These are phyloP conservation scores for Mormoops blainvillei DNA, from an alignment of 2,113 vertebrate genomes.

Conservation along the genomic window DNA sequence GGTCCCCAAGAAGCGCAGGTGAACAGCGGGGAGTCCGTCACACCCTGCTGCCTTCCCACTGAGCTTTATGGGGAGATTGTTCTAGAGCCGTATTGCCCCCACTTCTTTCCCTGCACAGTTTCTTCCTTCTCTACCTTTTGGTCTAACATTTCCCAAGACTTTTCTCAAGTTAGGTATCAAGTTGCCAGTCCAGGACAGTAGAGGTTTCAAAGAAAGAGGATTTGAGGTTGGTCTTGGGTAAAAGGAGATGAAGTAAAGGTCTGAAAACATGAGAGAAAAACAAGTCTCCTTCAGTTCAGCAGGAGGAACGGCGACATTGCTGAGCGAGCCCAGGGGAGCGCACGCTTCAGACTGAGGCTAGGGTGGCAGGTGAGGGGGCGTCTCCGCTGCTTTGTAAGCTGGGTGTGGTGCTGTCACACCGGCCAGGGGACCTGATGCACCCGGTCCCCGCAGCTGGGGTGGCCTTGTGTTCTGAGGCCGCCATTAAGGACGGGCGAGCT, in stretches of 20 bases:
- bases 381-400: background rate
- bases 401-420: background rate
- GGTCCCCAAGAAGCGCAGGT: accelerated
- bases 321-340: background rate
- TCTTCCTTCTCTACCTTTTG: background rate
- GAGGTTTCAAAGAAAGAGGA: background rate
- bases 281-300: background rate
- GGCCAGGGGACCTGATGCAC: no score
- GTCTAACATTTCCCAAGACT: background rate
- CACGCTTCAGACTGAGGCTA: background rate
- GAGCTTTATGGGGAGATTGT: background rate
- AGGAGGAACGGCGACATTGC: background rate
- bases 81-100: background rate
- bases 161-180: background rate
- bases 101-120: background rate
- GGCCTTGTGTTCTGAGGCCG: accelerated
- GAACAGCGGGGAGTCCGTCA: background rate
- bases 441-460: accelerated
- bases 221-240: background rate
- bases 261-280: background rate
- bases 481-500: no score
- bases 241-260: background rate
- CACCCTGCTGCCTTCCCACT: accelerated
- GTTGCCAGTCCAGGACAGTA: background rate
- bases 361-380: background rate